Conservation (phyloP, 2,113 vertebrate species). For the Setophaga kirtlandii region DNA sequence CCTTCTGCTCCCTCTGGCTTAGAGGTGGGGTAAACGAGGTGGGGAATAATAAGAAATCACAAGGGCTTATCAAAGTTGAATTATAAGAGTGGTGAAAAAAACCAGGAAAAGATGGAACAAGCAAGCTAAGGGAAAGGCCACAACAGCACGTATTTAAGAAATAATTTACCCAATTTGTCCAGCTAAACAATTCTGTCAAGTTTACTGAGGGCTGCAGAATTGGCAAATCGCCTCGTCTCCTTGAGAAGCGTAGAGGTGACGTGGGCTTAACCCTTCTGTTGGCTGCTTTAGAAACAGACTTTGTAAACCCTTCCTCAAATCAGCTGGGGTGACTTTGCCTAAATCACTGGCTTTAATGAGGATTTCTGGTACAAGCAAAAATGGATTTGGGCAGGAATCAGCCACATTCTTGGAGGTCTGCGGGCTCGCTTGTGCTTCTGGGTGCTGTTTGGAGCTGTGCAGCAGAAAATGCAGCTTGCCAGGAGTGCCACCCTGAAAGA, state of each 20-base stretch:
- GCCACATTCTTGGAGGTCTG: neutral
- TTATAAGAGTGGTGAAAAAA: neutral
- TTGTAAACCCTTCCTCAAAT: neutral
- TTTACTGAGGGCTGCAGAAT: conserved; percentile 5
- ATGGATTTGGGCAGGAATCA: neutral
- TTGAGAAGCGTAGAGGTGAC: rapidly evolving
- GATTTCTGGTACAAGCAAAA: neutral
- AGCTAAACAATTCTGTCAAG: conserved; percentile 48
- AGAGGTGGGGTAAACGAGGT: neutral
- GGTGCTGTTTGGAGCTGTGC: neutral
- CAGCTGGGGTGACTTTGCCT: neutral
- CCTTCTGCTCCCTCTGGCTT: neutral
- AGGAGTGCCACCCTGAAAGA: neutral
- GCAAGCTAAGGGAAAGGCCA: neutral
- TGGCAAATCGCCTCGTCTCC: neutral
- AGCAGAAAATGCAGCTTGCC: neutral
- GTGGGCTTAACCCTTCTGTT: neutral
- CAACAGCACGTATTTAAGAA: neutral
- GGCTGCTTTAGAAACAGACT: neutral
- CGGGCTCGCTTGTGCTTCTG: rapidly evolving
- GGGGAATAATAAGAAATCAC: neutral
- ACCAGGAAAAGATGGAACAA: neutral
- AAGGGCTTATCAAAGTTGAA: neutral
- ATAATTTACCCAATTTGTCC: conserved; percentile 44
- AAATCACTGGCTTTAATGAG: neutral